A percentile compares a stretch with the other conserved stretches of the same genome.
Evolutionary conservation across 2,888 invertebrate genomes (phyloP).

Genomic region (Pollenia angustigena): DNA sequence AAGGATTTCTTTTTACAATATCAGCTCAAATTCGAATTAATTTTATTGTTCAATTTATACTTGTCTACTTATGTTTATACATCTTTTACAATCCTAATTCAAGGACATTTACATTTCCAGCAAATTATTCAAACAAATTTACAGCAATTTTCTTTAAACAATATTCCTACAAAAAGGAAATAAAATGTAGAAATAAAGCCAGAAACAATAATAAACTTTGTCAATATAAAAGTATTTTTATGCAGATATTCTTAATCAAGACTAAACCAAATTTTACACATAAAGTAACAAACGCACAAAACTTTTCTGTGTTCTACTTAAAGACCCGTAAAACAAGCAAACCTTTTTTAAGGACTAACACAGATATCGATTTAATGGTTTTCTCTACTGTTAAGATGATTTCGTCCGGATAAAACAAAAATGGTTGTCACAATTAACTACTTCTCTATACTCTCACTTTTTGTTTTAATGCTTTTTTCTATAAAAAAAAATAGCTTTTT

Average conservation of each 20-base stretch:
- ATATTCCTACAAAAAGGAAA: background rate
- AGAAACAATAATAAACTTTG: slow-evolving; percentile 16
- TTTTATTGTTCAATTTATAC: slow-evolving; percentile 22
- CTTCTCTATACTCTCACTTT: background rate
- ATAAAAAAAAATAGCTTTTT: background rate
- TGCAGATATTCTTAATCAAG: slow-evolving; percentile 51
- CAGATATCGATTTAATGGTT: slow-evolving; percentile 48
- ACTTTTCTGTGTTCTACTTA: background rate
- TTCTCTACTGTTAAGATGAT: slow-evolving; percentile 9
- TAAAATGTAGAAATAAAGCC: background rate
- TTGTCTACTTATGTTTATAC: background rate
- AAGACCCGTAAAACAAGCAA: background rate
- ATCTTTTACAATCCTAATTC: slow-evolving; percentile 19
- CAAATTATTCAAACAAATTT: slow-evolving; percentile 32
- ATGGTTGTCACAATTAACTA: slow-evolving; percentile 12
- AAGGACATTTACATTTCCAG: slow-evolving; percentile 14
- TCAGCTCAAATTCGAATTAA: background rate
- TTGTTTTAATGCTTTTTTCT: background rate
- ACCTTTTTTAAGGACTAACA: slow-evolving; percentile 5
- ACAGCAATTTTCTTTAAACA: slow-evolving; percentile 27
- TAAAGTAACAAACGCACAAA: background rate
- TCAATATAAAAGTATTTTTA: slow-evolving; percentile 44
- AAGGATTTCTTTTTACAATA: background rate
- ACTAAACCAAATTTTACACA: slow-evolving; percentile 1
- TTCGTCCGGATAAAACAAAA: slow-evolving; percentile 21